A percentile compares a stretch with the other conserved stretches of the same genome.
phyloP scores from a whole-genome alignment of 2,797 vertebrate species.

The Lycodopsis pacificus region DNA sequence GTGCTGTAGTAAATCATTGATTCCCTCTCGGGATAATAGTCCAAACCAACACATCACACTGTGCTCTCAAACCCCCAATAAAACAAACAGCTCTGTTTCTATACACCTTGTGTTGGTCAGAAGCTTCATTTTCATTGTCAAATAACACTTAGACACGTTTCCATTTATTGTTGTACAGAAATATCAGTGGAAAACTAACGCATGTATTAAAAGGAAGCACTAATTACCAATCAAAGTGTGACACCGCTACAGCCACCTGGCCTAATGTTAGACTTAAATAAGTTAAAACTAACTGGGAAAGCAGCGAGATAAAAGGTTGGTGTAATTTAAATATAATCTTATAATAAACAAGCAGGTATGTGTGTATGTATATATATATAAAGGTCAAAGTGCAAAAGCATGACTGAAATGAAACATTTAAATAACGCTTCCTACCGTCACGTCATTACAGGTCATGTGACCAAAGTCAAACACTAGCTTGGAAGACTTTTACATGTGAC shows the following conservation, averaged over 20 bases:
- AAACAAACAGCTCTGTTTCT: conserved; percentile 83
- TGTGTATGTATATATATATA: conserved; percentile 1
- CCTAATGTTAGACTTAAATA: conserved; percentile 17
- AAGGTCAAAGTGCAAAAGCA: conserved; percentile 54
- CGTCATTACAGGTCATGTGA: conserved; percentile 7
- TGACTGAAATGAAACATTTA: conserved; percentile 23
- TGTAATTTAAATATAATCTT: conserved; percentile 46
- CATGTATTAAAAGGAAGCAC: conserved; percentile 45
- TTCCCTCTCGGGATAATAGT: conserved; percentile 74
- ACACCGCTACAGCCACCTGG: not conserved
- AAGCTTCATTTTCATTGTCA: conserved; percentile 17
- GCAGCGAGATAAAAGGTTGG: not conserved
- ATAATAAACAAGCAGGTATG: conserved; percentile 4
- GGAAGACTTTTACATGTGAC: conserved; percentile 63
- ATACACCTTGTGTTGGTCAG: conserved; percentile 46
- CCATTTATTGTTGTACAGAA: conserved; percentile 59
- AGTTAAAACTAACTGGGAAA: conserved; percentile 31
- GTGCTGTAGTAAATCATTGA: conserved; percentile 76
- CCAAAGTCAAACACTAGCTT: conserved; percentile 20
- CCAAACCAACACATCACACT: conserved; percentile 80
- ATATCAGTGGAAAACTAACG: conserved; percentile 59
- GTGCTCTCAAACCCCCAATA: conserved; percentile 82
- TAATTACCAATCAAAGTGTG: not conserved
- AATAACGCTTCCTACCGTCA: conserved; percentile 9
- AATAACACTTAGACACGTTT: conserved; percentile 17